These are phyloP conservation scores for Columbina picui DNA, from an alignment of 2,113 vertebrate species.

Conservation along the genomic window DNA sequence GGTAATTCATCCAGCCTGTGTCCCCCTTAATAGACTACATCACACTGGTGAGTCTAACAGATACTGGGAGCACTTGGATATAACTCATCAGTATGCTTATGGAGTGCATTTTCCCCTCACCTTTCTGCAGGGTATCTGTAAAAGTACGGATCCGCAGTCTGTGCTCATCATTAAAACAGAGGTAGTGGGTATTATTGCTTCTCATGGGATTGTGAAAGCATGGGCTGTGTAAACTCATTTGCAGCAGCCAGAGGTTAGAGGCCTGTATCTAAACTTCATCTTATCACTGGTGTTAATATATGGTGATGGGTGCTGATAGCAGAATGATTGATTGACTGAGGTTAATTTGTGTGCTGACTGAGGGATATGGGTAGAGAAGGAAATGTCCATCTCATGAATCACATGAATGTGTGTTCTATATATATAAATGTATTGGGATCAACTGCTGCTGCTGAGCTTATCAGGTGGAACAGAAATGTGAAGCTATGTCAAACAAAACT, in stretches of 20 bases:
- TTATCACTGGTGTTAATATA: background rate
- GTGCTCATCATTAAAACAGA: slow-evolving; percentile 17
- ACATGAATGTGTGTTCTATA: background rate
- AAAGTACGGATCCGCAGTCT: background rate
- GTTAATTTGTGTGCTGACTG: slow-evolving; percentile 18
- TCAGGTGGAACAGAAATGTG: background rate
- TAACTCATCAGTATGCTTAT: slow-evolving; percentile 50
- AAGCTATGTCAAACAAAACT: background rate
- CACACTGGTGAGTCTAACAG: slow-evolving; percentile 8
- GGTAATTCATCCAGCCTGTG: background rate
- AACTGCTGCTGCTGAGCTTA: background rate
- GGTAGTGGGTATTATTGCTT: background rate
- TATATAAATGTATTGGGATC: background rate
- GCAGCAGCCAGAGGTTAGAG: slow-evolving; percentile 10
- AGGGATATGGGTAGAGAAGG: background rate
- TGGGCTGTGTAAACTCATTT: slow-evolving; percentile 29
- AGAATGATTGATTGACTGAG: slow-evolving; percentile 29
- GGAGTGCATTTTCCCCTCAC: background rate
- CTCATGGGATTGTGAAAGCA: background rate
- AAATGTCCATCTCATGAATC: background rate
- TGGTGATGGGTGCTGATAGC: slow-evolving; percentile 1
- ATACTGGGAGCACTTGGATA: background rate
- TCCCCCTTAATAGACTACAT: background rate
- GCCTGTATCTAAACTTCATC: background rate
- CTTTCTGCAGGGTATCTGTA: slow-evolving; percentile 52